Conservation (phyloP, 1,140 invertebrate genomes). For the Globodera rostochiensis region DNA sequence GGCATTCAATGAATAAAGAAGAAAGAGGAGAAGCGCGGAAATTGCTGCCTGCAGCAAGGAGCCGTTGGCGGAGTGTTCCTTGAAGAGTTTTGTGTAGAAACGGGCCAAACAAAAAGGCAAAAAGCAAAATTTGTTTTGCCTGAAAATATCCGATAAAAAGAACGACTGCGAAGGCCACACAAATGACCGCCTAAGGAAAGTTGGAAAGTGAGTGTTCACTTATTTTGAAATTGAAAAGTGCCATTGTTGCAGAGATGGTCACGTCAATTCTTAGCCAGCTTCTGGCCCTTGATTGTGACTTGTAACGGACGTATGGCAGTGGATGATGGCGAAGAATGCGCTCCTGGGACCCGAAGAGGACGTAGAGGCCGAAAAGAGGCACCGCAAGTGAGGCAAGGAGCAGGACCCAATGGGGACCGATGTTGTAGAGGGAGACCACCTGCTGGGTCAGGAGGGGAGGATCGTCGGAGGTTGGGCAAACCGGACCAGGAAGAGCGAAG, state of each 20-base stretch:
- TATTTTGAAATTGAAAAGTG: not conserved
- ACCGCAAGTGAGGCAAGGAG: slow-evolving; percentile 38
- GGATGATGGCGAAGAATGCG: slow-evolving; percentile 22
- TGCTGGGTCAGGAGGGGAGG: not conserved
- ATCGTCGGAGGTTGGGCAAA: not conserved
- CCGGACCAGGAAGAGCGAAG: slow-evolving; percentile 35
- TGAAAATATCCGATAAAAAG: slow-evolving; percentile 47
- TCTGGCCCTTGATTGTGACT: slow-evolving; percentile 6
- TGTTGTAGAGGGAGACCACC: slow-evolving; percentile 33
- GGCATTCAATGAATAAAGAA: slow-evolving; percentile 37
- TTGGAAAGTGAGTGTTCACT: not conserved
- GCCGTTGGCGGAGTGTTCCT: slow-evolving; percentile 19
- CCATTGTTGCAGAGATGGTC: slow-evolving; percentile 35
- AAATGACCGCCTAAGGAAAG: slow-evolving; percentile 29
- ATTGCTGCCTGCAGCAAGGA: slow-evolving; percentile 37
- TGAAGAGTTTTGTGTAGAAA: not conserved
- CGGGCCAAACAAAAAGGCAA: no score
- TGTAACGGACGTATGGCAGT: slow-evolving; percentile 43
- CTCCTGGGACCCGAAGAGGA: slow-evolving; percentile 25
- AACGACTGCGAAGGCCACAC: slow-evolving; percentile 34
- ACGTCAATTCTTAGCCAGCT: slow-evolving; percentile 40
- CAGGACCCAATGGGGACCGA: slow-evolving; percentile 43
- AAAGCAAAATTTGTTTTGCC: slow-evolving; percentile 7
- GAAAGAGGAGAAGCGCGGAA: slow-evolving; percentile 29
- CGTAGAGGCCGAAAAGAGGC: slow-evolving; percentile 35